phyloP scores from a whole-genome alignment of 1,140 invertebrate species.

The Aphidius ervi region DNA sequence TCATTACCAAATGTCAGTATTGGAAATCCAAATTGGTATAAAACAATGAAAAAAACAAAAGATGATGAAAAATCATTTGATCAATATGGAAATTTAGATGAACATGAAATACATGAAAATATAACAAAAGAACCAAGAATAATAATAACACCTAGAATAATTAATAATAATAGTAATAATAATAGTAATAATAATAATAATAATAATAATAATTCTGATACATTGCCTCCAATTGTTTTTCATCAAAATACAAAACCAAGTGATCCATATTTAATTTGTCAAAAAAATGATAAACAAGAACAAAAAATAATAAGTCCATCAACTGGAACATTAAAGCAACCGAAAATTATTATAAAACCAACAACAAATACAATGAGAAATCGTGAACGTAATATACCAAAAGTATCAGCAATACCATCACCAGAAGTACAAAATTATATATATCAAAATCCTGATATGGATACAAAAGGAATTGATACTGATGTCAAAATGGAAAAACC shows the following conservation, averaged over 20 bases:
- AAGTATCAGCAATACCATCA: conserved; percentile 46
- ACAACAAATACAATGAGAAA: conserved; percentile 39
- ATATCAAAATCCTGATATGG: conserved; percentile 27
- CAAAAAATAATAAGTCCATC: conserved; percentile 31
- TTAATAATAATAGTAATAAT: conserved; percentile 23
- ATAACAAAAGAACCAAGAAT: conserved; percentile 27
- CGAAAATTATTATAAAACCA: conserved; percentile 54
- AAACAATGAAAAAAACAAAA: conserved; percentile 19
- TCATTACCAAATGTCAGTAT: conserved; percentile 25
- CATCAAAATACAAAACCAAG: not conserved
- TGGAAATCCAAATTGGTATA: conserved; percentile 41
- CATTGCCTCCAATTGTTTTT: not conserved
- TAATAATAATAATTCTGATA: conserved; percentile 24
- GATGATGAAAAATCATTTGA: conserved; percentile 23
- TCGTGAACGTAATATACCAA: conserved; percentile 44
- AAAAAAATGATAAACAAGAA: conserved; percentile 14
- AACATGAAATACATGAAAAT: not conserved
- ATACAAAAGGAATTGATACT: conserved; percentile 24
- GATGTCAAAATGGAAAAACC: conserved; percentile 29
- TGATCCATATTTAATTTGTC: not conserved
- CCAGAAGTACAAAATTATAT: conserved; percentile 33
- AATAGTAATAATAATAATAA: conserved; percentile 33
- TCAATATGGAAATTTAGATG: conserved; percentile 11
- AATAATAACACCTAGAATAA: conserved; percentile 34
- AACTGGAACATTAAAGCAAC: conserved; percentile 39